These are phyloP conservation scores for Pygmarrhopalites habei DNA, from an alignment of 1,140 invertebrate genomes.

Conservation along the genomic window DNA sequence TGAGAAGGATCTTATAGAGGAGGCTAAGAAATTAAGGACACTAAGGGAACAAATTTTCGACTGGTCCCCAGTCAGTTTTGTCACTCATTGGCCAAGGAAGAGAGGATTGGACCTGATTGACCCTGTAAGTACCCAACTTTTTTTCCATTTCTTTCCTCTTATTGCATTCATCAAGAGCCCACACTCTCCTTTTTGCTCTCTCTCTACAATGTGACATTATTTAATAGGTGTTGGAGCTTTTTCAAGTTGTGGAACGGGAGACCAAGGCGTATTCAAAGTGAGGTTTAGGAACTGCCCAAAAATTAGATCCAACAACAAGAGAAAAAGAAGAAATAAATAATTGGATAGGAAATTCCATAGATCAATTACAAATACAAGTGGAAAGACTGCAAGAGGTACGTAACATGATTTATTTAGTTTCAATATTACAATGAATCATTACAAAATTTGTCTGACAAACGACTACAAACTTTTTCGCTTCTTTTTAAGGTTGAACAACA, in stretches of 20 bases:
- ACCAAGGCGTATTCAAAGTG: constrained; percentile 99
- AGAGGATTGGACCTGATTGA: too few relatives aligned
- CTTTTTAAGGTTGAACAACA: constrained; percentile 23
- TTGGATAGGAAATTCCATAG: constrained; percentile 77
- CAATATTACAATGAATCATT: too few relatives aligned
- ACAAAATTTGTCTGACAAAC: too few relatives aligned
- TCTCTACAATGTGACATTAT: too few relatives aligned
- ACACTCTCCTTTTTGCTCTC: too few relatives aligned
- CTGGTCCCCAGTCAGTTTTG: too few relatives aligned
- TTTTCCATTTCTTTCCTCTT: too few relatives aligned
- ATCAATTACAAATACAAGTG: constrained; percentile 59
- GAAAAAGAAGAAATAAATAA: constrained; percentile 95
- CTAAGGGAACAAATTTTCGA: constrained; percentile 99
- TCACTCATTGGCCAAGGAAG: too few relatives aligned
- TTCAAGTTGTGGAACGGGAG: constrained; percentile 97
- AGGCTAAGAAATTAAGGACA: constrained; percentile 99
- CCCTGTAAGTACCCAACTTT: constrained; percentile 97
- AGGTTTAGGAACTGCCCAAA: constrained; percentile 94
- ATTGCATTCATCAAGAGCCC: too few relatives aligned
- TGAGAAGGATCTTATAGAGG: constrained; percentile 99
- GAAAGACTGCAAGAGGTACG: constrained; percentile 70
- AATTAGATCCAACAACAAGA: constrained; percentile 95
- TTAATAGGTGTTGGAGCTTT: constrained; percentile 96
- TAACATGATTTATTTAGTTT: too few relatives aligned
- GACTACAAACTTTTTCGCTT: too few relatives aligned